A percentile compares a stretch with the other conserved stretches of the same genome.
phyloP scores from a whole-genome alignment of 2,888 invertebrate species.

The Empis stercorea region DNA sequence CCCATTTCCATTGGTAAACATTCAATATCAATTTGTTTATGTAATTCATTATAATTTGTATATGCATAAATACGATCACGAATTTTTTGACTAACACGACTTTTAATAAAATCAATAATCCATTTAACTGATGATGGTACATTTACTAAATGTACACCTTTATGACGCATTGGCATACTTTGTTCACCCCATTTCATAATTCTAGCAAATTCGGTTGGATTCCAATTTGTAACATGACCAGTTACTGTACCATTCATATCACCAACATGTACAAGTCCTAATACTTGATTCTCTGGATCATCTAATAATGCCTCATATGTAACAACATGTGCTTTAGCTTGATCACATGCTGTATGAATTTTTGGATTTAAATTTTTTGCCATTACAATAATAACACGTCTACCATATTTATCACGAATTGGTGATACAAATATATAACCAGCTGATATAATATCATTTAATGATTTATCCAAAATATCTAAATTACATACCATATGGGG shows the following conservation, averaged over 20 bases:
- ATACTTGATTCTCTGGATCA: conserved; percentile 61
- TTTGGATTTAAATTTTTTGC: conserved; percentile 56
- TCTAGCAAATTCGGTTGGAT: conserved; percentile 56
- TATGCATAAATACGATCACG: conserved; percentile 52
- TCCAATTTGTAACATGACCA: conserved; percentile 57
- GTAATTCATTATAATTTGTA: conserved; percentile 44
- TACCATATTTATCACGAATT: conserved; percentile 54
- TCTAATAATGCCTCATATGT: conserved; percentile 64
- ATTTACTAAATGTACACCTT: conserved; percentile 59
- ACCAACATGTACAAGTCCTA: conserved; percentile 61
- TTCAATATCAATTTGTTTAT: conserved; percentile 43
- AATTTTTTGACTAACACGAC: conserved; percentile 58
- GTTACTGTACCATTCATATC: conserved; percentile 50
- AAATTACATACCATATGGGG: conserved; percentile 49
- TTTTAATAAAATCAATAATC: conserved; percentile 58
- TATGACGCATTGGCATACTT: conserved; percentile 68
- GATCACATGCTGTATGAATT: conserved; percentile 51
- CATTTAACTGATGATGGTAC: conserved; percentile 60
- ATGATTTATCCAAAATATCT: conserved; percentile 47
- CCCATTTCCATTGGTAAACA: conserved; percentile 62
- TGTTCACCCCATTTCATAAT: conserved; percentile 68
- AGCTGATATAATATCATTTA: conserved; percentile 49
- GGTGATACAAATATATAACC: conserved; percentile 69
- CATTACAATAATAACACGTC: conserved; percentile 53
- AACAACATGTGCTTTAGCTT: conserved; percentile 54